Base-by-base conservation (phyloP, 1,140 invertebrate species). In the Marisa cornuarietis region DNA sequence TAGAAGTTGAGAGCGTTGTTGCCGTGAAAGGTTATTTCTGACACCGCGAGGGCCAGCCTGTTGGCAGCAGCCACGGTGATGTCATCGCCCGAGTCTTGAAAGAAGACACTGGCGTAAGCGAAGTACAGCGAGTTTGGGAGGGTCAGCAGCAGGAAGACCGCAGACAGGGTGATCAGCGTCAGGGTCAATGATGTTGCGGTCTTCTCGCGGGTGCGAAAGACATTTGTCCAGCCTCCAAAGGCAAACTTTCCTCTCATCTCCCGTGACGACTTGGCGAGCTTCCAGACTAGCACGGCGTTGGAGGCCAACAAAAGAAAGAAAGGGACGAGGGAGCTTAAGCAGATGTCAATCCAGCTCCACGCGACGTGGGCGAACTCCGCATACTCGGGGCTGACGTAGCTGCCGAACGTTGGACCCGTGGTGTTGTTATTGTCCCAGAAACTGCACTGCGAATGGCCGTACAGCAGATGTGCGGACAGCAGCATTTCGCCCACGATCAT, bases 381-480 rank as follows among this genome's bases (percentile, higher is more conserved):
- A n/a, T 63, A 63, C n/a, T 63, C 62, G 62, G 31, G 31, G 31
- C 31, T 42, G 31, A 42, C 31, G 31, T 4, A 42, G 31, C 31
- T 42, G 31, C 31, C 31, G 31, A 42, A 42, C 1, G 31, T 42
- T 42, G 31, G 31, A 6, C 31, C 31, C 31, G 2, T 42, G 31
- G 0, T 42, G 31, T 42, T 42, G 31, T 42, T 42, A 6, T 42
- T 42, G 31, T 42, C 31, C 31, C 2, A 2, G 31, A 42, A 42
- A 42, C 31, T 42, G 31, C 31, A 51, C 71, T 58, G 71, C 51
- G 9, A 14, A 10, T 54, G 71, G 16, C 71, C 71, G 71, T 73
- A 73, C 49, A 73, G 51, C 10, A 73, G 54, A 26, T 73, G 71
- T n/a, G 49, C 22, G 71, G 54, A 58, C 51, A 73, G 51, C 22